Conservation (phyloP, 2,113 vertebrate genomes). For the Petaurus breviceps region DNA sequence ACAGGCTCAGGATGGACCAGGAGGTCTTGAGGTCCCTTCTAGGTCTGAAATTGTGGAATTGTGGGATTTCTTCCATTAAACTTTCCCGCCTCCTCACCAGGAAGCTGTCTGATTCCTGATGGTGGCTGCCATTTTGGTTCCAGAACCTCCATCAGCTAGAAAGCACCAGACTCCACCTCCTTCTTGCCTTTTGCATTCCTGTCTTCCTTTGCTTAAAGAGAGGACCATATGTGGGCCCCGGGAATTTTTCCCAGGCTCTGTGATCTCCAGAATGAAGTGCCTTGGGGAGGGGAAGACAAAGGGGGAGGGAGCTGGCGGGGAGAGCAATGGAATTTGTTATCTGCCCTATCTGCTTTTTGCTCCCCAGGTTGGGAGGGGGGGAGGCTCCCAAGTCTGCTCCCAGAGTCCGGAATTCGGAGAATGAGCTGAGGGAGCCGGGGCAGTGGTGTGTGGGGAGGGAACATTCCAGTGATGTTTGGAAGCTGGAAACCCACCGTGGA, state of each 20-base stretch:
- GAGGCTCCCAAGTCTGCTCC: conserved; percentile 9
- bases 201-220: neutral
- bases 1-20: neutral
- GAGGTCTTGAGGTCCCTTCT: neutral
- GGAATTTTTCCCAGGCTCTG: neutral
- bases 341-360: conserved; percentile 44
- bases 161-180: neutral
- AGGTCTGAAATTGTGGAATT: neutral
- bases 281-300: neutral
- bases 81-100: neutral
- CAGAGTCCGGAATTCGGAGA: neutral
- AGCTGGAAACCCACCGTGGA: conserved; percentile 65
- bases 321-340: conserved; percentile 12
- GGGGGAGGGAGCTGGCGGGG: neutral
- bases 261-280: neutral
- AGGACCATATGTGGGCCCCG: neutral
- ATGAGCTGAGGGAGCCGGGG: conserved; percentile 54
- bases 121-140: neutral
- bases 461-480: conserved; percentile 66
- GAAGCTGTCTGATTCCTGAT: neutral
- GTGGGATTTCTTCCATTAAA: neutral
- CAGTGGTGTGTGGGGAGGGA: conserved; percentile 56
- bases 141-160: neutral
- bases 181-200: neutral
- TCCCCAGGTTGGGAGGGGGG: conserved; percentile 16